Evolutionary conservation across 2,888 invertebrate species (phyloP).

Genomic region (Pimpla rufipes): DNA sequence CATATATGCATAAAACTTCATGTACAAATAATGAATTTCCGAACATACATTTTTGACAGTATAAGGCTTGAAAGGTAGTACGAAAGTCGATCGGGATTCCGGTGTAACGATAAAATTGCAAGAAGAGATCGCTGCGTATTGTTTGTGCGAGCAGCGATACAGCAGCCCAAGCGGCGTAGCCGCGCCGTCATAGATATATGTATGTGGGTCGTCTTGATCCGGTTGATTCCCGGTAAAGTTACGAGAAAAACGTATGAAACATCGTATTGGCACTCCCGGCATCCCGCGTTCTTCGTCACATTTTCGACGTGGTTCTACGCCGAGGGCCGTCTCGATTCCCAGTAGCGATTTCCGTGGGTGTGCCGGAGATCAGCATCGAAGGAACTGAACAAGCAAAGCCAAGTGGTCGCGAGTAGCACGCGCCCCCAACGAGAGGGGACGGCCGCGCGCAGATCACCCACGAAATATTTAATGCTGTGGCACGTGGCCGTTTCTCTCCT

Average conservation of each 20-base stretch:
- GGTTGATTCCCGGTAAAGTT: conserved; percentile 22
- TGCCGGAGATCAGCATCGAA: background rate
- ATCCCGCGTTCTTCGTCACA: conserved; percentile 27
- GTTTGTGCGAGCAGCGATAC: background rate
- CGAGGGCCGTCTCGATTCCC: background rate
- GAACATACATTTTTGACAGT: too few species aligned
- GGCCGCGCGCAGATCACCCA: background rate
- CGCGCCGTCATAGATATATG: background rate
- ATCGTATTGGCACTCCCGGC: conserved; percentile 56
- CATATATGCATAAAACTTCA: too few species aligned
- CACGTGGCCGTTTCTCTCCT: background rate
- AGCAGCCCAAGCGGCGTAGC: background rate
- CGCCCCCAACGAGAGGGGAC: background rate
- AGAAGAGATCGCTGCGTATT: background rate
- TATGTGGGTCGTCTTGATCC: conserved; percentile 2
- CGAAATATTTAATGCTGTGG: conserved; percentile 11
- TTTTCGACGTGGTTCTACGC: background rate
- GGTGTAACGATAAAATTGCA: background rate
- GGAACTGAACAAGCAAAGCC: background rate
- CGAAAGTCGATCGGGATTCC: background rate
- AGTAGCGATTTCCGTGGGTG: conserved; percentile 36
- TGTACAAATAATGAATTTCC: too few species aligned
- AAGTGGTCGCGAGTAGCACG: background rate
- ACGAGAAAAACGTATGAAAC: conserved; percentile 72
- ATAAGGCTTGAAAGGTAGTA: too few species aligned